These are phyloP conservation scores for Itoplectis maculator DNA, from an alignment of 2,888 invertebrate species.

Conservation along the genomic window DNA sequence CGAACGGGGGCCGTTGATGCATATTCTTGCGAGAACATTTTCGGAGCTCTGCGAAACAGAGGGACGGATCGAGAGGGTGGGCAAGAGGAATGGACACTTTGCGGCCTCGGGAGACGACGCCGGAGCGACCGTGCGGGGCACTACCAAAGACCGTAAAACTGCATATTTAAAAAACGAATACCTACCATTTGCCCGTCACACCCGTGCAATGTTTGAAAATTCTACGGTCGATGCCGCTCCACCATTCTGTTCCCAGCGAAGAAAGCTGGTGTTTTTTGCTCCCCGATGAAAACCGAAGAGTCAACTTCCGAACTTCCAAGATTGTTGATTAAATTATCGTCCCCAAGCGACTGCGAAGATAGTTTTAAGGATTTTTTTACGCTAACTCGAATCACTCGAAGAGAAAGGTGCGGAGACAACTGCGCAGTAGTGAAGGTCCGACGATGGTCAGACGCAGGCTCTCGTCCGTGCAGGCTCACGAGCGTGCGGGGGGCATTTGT, in stretches of 20 bases:
- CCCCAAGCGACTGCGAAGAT: background rate
- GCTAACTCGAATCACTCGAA: background rate
- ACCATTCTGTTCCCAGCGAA: background rate
- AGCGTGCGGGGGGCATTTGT: constrained; percentile 51
- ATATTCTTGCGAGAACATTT: constrained; percentile 45
- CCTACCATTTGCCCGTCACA: constrained; percentile 28
- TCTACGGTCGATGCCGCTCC: constrained; percentile 20
- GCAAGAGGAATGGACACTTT: constrained; percentile 48
- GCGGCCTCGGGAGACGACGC: constrained; percentile 42
- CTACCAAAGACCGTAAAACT: constrained; percentile 28
- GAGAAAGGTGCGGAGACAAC: background rate
- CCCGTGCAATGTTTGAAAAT: constrained; percentile 19
- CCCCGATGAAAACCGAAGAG: no score
- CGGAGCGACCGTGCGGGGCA: constrained; percentile 29
- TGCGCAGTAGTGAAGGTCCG: constrained; percentile 14
- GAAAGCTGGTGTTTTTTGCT: background rate
- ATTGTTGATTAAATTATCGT: background rate
- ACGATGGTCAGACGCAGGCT: constrained; percentile 53
- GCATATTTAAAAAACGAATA: constrained; percentile 43
- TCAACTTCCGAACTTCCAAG: no score
- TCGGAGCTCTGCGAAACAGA: constrained; percentile 15
- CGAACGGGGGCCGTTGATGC: constrained; percentile 15
- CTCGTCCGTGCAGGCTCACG: constrained; percentile 33
- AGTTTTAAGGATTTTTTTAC: background rate
- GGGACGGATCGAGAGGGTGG: constrained; percentile 23